Base-by-base conservation (phyloP, 2,797 vertebrate genomes). In the Lepus oiostolus region DNA sequence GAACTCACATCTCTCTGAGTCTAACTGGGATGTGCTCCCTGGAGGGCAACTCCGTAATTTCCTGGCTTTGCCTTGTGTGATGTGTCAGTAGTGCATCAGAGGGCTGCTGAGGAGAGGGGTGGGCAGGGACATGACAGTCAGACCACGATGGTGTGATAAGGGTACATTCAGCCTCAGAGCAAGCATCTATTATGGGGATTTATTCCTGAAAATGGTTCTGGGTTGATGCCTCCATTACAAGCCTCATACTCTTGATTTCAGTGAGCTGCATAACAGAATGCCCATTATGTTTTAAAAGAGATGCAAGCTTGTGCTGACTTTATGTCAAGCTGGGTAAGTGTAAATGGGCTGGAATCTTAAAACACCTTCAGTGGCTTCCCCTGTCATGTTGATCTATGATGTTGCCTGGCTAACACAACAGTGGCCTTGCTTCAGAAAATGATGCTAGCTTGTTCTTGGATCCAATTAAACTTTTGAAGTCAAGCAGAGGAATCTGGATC, bases 321-420 rank as follows among this genome's bases (percentile, higher is more conserved):
- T 84, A 52, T 96, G 84, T 97, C 94, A 97, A 93, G 62, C 63
- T 95, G 65, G n/a, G 60, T 94, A 94, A 96, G 93, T 91, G 80
- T 62, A 96, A 96, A 96, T 95, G 82, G 88, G 26, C 85, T 96
- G 71, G 89, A 95, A 93, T 95, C 93, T 95, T 97, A 95, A 97
- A 96, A 95, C 82, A 88, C 68, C 62, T 97, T 96, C 35, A 32
- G 67, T 95, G 80, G 74, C 74, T 96, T 92, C 76, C 95, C 91
- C 72, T 96, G 89, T 95, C 72, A 95, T 82, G 62, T 74, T 96
- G 87, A 97, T 96, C 81, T 96, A 91, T 93, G 80, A 86, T 94
- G 89, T 86, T 84, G 42, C 81, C 68, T 91, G 63, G 24, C 76
- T 94, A 95, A 81, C 79, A 95, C 76, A 95, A 80, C 54, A 91